These are phyloP conservation scores for Hydrolagus affinis DNA, from an alignment of 2,113 vertebrate genomes.

Conservation along the genomic window DNA sequence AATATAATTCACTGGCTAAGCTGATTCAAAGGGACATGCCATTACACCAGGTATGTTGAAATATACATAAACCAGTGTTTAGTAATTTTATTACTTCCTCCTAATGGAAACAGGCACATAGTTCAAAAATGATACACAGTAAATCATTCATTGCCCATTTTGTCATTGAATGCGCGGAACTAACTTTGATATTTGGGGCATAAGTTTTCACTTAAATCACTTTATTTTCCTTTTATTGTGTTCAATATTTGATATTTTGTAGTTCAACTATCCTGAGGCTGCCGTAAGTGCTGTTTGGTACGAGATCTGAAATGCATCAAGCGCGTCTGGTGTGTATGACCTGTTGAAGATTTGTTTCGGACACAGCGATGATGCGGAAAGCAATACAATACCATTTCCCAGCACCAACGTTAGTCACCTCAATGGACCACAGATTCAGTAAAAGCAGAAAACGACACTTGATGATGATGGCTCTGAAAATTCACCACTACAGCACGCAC, in stretches of 20 bases:
- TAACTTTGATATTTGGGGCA: not conserved
- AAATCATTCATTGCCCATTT: constrained; percentile 11
- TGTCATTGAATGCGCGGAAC: not conserved
- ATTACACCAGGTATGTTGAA: constrained; percentile 4
- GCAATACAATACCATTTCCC: too few species aligned
- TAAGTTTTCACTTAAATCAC: constrained; percentile 7
- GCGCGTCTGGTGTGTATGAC: too few species aligned
- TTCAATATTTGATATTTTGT: not conserved
- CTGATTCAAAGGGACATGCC: not conserved
- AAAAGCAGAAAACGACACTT: too few species aligned
- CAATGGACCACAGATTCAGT: too few species aligned
- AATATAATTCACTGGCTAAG: not conserved
- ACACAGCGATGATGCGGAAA: too few species aligned
- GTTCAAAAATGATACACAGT: constrained; percentile 5
- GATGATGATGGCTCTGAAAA: too few species aligned
- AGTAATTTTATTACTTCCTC: constrained; percentile 27
- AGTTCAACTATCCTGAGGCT: not conserved
- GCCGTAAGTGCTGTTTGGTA: too few species aligned
- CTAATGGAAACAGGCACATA: constrained; percentile 1
- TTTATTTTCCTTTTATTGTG: not conserved
- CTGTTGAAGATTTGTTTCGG: too few species aligned
- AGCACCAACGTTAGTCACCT: too few species aligned
- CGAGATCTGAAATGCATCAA: too few species aligned
- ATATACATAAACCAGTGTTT: constrained; percentile 15
- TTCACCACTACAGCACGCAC: too few species aligned